Conservation (phyloP, 35 echinoderm and acorn worm genomes). For the Strongylocentrotus purpuratus region DNA sequence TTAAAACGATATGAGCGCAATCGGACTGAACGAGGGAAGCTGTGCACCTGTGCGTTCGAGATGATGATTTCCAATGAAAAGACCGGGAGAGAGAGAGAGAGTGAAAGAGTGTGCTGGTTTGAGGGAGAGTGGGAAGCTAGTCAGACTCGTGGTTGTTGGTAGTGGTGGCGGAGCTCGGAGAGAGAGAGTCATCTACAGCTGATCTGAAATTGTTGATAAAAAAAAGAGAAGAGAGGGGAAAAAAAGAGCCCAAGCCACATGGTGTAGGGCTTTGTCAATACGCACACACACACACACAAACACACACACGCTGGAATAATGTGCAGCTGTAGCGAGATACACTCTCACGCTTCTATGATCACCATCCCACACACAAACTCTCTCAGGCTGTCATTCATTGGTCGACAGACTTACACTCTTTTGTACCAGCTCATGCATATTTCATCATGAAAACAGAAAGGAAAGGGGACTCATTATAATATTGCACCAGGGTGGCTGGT, state of each 20-base stretch:
- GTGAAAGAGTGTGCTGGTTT: constrained; percentile 27
- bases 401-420: neutral
- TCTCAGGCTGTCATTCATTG: constrained; percentile 24
- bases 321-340: neutral
- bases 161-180: neutral
- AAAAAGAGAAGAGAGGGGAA: neutral
- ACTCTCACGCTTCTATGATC: neutral
- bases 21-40: constrained; percentile 2
- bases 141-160: neutral
- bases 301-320: neutral
- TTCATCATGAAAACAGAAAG: neutral
- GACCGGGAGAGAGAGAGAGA: constrained; percentile 44
- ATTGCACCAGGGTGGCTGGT: constrained; percentile 46
- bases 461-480: constrained; percentile 41
- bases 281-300: neutral
- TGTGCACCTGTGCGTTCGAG: constrained; percentile 30
- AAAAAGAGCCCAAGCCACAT: neutral
- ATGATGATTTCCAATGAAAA: neutral
- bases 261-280: constrained; percentile 20
- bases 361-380: constrained; percentile 15
- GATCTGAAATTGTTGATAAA: neutral
- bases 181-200: neutral
- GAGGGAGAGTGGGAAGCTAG: constrained; percentile 22
- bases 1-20: constrained; percentile 41
- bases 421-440: constrained; percentile 36